Base-by-base conservation (phyloP, 2,113 vertebrate genomes). In the Vidua macroura region DNA sequence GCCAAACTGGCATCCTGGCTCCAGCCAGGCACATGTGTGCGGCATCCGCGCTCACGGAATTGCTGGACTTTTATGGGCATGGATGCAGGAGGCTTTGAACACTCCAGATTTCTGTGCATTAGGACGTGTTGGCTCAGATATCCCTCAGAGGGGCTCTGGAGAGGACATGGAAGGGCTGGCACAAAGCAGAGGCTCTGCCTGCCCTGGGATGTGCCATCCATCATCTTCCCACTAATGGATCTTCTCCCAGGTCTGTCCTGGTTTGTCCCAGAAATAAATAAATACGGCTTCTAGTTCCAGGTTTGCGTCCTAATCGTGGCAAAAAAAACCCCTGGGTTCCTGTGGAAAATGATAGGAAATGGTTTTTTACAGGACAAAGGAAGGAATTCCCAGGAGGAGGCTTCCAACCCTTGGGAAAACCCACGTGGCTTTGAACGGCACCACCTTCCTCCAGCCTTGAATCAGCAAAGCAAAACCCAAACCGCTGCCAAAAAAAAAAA, bases 51-150 rank as follows among this genome's bases (percentile, higher is more conserved):
- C 89, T 85, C 37, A 2, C 6, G 56, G 88, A 83, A 49, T 81
- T 35, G 77, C 70, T 94, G 90, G 20, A 86, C 94, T 95, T 88
- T 94, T 96, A 96, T 93, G 96, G 95, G 84, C 94, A 95, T 92
- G 84, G 94, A 78, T 13, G 35, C 1, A 0, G 73, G 92, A 82
- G 82, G 68, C 25, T 88, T 70, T 35, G 53, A 74, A 52, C 86
- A 41, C 93, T 68, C 30, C 0, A 15, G 86, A 25, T 87, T 81
- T 62, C 92, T 94, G 79, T 93, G 87, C 89, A 19, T 88, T 49
- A 15, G 8, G 74, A 75, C 0, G 35, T 75, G 89, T 8, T 72
- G 94, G 85, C 93, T 95, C 89, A 88, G 83, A 52, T 4, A 35
- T 41, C n/a, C 25, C 77, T 48, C n/a, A 0, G 51, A 74, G 89